Percentiles rank a stretch among this genome's conserved stretches.
phyloP scores from a whole-genome alignment of 1,140 invertebrate species.

The Episyrphus balteatus region DNA sequence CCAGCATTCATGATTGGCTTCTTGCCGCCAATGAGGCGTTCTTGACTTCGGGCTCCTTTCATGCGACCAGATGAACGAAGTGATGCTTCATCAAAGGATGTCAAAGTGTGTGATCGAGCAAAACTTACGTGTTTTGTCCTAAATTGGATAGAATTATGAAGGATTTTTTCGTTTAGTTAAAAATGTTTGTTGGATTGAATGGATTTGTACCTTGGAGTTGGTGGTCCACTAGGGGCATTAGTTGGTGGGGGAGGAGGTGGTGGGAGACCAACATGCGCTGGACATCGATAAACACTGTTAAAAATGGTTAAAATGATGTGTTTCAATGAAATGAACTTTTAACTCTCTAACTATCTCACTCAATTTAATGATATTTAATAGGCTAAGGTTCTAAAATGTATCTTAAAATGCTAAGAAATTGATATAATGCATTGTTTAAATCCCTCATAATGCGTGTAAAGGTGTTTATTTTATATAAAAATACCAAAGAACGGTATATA shows the following conservation, averaged over 20 bases:
- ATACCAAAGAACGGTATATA: not conserved
- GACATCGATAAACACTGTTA: conserved; percentile 37
- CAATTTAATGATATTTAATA: no score
- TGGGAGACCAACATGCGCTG: conserved; percentile 41
- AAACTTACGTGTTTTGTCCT: conserved; percentile 85
- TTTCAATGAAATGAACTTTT: no score
- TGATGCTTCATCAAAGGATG: conserved; percentile 63
- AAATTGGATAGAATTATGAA: conserved; percentile 17
- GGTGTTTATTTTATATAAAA: not conserved
- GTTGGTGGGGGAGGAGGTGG: conserved; percentile 44
- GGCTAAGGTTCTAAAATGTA: no score
- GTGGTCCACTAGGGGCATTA: conserved; percentile 11
- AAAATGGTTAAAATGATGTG: no score
- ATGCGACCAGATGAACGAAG: conserved; percentile 39
- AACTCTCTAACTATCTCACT: no score
- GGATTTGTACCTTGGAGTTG: conserved; percentile 5
- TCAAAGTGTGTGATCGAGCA: conserved; percentile 70
- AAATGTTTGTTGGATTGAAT: no score
- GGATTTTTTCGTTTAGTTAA: not conserved
- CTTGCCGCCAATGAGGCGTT: conserved; percentile 52
- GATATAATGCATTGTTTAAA: no score
- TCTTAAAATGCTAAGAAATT: no score
- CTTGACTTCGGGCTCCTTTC: conserved; percentile 50
- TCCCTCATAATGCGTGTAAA: not conserved
- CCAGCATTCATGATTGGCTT: conserved; percentile 38